Evolutionary conservation across 30 jellyfish, hydroid and myxozoan species (phyloP).

Genomic region (Chrysaora quinquecirrha): DNA sequence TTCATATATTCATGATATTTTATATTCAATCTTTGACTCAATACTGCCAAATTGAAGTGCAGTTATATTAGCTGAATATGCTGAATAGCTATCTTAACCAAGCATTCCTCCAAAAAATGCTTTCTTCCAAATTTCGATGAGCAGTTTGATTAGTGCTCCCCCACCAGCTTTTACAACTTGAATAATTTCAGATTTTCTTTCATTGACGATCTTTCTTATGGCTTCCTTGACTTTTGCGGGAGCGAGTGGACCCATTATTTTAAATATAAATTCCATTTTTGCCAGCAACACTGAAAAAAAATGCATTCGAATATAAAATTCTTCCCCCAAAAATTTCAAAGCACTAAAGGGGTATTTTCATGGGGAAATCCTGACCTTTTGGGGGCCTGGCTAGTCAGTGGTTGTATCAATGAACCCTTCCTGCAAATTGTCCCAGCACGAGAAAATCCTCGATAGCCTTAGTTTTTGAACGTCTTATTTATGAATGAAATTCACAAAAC

Average conservation of each 20-base stretch:
- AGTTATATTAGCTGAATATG: no score
- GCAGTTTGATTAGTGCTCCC: conserved; percentile 29
- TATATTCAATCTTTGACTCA: no score
- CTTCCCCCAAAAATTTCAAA: neutral
- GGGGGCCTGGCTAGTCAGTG: no score
- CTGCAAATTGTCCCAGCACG: no score
- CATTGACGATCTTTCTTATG: conserved; percentile 58
- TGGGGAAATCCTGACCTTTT: neutral
- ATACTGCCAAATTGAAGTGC: no score
- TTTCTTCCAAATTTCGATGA: conserved; percentile 50
- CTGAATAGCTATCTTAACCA: no score
- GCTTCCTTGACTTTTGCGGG: conserved; percentile 46
- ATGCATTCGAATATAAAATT: neutral
- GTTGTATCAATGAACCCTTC: no score
- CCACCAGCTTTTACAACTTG: conserved; percentile 53
- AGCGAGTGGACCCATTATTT: conserved; percentile 59
- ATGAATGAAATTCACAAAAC: no score
- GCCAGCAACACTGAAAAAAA: conserved; percentile 35
- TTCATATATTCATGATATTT: no score
- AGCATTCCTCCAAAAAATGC: conserved; percentile 56
- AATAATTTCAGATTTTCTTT: conserved; percentile 47
- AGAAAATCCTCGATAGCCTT: no score
- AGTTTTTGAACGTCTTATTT: no score
- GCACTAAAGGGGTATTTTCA: neutral
- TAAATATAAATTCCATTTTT: conserved; percentile 61